Base-by-base conservation (phyloP, 2,888 invertebrate genomes). In the Tillus elongatus region DNA sequence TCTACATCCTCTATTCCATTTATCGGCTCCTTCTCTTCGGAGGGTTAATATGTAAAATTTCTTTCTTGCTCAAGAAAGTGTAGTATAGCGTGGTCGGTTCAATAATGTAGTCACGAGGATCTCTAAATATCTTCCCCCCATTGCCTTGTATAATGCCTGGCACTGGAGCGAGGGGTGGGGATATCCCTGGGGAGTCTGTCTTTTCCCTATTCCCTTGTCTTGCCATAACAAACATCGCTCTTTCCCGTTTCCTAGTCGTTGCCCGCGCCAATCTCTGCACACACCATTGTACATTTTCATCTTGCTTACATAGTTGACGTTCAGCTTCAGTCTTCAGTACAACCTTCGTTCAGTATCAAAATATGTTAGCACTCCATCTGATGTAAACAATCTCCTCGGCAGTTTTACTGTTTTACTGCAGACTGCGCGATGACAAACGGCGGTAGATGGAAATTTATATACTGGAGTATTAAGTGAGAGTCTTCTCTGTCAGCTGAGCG, bases 171-270 rank as follows among this genome's bases (percentile, higher is more conserved):
- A 35, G 54, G 69, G 68, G 68, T 68, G 66, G 69, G 69, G 64
- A 68, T 46, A 45, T 58, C 75, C 71, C 74, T 47, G 54, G 75
- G 74, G 75, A 74, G 73, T 73, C 74, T 74, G 62, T 74, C 73
- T 72, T 74, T 73, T 73, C 72, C 58, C 56, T 58, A 56, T 59
- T 60, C 61, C 58, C 61, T 58, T 72, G 60, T 59, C 61, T 60
- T 60, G 55, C 57, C 58, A 59, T 60, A 60, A 60, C 59, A 62
- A 61, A 60, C 62, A 61, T 57, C 56, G 56, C 52, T 57, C 54
- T 51, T 57, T 60, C 58, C n/a, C n/a, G n/a, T n/a, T n/a, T n/a
- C n/a, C n/a, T n/a, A n/a, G n/a, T n/a, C n/a, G n/a, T n/a, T n/a
- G n/a, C n/a, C n/a, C n/a, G n/a, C 60, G 58, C 57, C 59, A 57